Conservation (phyloP, 2,888 invertebrate species). For the Tetragnatha montana region DNA sequence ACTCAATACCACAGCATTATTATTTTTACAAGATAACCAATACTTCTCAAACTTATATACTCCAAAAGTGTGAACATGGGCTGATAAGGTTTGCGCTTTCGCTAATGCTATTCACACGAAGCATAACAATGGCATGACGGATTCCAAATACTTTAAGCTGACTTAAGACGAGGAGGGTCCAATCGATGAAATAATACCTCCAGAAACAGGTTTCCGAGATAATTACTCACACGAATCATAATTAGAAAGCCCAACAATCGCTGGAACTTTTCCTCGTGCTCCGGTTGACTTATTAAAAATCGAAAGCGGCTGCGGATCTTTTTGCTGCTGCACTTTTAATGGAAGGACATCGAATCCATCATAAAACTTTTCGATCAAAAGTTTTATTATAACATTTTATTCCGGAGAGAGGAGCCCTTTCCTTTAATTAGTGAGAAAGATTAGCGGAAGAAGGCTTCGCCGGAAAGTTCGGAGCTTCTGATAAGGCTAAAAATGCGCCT, state of each 20-base stretch:
- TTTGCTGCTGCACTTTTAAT: slow-evolving; percentile 20
- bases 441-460: slow-evolving; percentile 48
- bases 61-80: background rate
- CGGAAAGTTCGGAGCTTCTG: slow-evolving; percentile 38
- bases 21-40: background rate
- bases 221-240: slow-evolving; percentile 55
- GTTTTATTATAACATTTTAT: slow-evolving; percentile 69
- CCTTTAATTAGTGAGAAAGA: slow-evolving; percentile 65
- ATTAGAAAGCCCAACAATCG: slow-evolving; percentile 62
- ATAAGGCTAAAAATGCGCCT: slow-evolving; percentile 57
- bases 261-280: slow-evolving; percentile 36
- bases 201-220: slow-evolving; percentile 22
- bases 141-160: slow-evolving; percentile 34
- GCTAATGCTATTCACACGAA: slow-evolving; percentile 2
- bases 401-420: slow-evolving; percentile 27
- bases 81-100: background rate
- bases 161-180: slow-evolving; percentile 1
- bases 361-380: slow-evolving; percentile 68
- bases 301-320: slow-evolving; percentile 38
- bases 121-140: slow-evolving; percentile 1
- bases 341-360: slow-evolving; percentile 51
- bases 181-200: slow-evolving; percentile 20
- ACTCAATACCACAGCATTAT: background rate
- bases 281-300: slow-evolving; percentile 66
- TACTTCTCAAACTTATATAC: background rate